Evolutionary conservation across 2,113 vertebrate genomes (phyloP).

Genomic region (Oreochromis aureus): DNA sequence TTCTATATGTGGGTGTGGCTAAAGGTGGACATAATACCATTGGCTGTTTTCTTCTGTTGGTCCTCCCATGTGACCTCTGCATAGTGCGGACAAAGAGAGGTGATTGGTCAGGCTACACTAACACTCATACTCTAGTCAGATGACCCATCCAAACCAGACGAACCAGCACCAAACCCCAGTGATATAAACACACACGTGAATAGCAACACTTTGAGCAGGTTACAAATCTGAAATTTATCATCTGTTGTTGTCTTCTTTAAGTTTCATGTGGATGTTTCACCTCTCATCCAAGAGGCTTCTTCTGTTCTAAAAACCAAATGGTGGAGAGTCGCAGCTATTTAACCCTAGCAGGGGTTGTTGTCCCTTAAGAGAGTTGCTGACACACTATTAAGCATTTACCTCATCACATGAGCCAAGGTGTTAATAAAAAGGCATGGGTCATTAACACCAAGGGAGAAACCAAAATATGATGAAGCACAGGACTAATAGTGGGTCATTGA

Average conservation of each 20-base stretch:
- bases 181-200: background rate
- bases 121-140: background rate
- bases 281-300: background rate
- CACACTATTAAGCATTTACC: background rate
- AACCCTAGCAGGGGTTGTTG: background rate
- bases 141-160: background rate
- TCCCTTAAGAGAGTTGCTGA: background rate
- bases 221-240: background rate
- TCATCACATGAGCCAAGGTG: background rate
- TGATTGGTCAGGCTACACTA: constrained; percentile 1
- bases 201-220: background rate
- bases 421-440: background rate
- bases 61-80: constrained; percentile 98
- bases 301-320: background rate
- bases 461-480: background rate
- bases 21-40: constrained; percentile 80
- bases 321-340: background rate
- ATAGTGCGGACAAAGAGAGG: constrained; percentile 58
- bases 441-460: background rate
- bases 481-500: background rate
- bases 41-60: constrained; percentile 83
- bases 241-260: background rate
- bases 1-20: constrained; percentile 75
- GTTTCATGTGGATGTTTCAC: background rate
- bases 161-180: background rate